These are phyloP conservation scores for Rosalia funebris DNA, from an alignment of 2,888 invertebrate genomes.

Conservation along the genomic window DNA sequence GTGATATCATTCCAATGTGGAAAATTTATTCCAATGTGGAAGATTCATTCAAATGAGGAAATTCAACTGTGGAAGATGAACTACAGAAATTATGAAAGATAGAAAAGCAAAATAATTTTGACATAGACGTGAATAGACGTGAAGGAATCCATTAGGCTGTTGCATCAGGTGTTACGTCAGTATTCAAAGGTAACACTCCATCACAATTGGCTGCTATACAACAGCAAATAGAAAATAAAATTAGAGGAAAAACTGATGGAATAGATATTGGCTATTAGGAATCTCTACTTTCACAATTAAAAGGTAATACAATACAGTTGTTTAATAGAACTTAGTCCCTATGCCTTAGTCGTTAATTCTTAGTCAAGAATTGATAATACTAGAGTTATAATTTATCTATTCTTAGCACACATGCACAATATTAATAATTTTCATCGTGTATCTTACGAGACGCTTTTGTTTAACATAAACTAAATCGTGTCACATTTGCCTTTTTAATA, in stretches of 20 bases:
- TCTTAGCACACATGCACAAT: conserved; percentile 87
- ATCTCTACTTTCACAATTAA: conserved; percentile 91
- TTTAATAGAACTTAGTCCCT: too few relatives aligned
- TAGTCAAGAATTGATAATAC: too few relatives aligned
- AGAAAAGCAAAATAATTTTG: conserved; percentile 71
- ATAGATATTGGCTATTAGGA: conserved; percentile 99
- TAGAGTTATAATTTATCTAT: too few relatives aligned
- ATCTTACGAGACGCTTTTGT: too few relatives aligned
- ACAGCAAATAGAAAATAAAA: conserved; percentile 86
- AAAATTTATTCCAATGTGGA: too few relatives aligned
- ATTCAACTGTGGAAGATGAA: conserved; percentile 95
- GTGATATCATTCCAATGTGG: too few relatives aligned
- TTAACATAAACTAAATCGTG: too few relatives aligned
- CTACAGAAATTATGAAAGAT: conserved; percentile 84
- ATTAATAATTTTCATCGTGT: too few relatives aligned
- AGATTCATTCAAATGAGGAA: too few relatives aligned
- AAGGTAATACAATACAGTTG: too few relatives aligned
- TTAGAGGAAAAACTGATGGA: conserved; percentile 84
- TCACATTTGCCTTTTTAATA: too few relatives aligned
- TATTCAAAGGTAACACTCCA: conserved; percentile 94
- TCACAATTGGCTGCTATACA: conserved; percentile 86
- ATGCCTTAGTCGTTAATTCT: too few relatives aligned
- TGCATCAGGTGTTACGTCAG: conserved; percentile 85
- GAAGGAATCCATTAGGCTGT: conserved; percentile 88
- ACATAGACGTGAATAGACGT: conserved; percentile 66